A percentile compares a stretch with the other conserved stretches of the same genome.
Conservation (phyloP, 2,888 invertebrate species). For the Synanthedon vespiformis region DNA sequence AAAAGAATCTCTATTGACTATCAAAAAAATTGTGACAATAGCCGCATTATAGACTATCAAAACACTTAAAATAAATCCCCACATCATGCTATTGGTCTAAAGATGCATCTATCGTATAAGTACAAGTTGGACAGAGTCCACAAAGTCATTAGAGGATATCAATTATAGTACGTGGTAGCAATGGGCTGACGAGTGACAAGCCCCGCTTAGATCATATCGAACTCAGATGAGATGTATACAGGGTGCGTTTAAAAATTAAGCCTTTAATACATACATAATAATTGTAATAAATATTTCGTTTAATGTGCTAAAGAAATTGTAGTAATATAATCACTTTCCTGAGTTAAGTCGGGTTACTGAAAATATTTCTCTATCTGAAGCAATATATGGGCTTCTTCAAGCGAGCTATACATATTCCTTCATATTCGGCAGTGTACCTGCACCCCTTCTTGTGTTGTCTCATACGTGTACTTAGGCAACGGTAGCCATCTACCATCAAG, state of each 20-base stretch:
- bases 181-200: slow-evolving; percentile 44
- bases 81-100: slow-evolving; percentile 1
- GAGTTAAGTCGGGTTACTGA: too few relatives aligned
- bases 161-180: slow-evolving; percentile 18
- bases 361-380: too few relatives aligned
- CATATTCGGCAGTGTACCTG: too few relatives aligned
- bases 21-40: slow-evolving; percentile 2
- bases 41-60: slow-evolving; percentile 15
- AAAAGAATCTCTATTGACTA: slow-evolving; percentile 1
- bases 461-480: too few relatives aligned
- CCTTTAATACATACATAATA: not conserved
- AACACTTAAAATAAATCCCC: slow-evolving; percentile 1
- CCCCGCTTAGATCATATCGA: slow-evolving; percentile 49
- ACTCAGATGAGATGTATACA: slow-evolving; percentile 12
- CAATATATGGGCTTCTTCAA: too few relatives aligned
- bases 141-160: slow-evolving; percentile 4
- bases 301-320: not conserved
- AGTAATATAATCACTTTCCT: too few relatives aligned
- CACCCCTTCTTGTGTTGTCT: too few relatives aligned
- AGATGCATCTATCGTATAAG: not conserved
- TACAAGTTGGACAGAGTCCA: not conserved
- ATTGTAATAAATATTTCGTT: not conserved
- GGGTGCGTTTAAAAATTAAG: not conserved
- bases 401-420: too few relatives aligned
- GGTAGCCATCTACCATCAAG: too few relatives aligned